Base-by-base conservation (phyloP, 2,797 vertebrate species). In the Oophaga sylvatica region DNA sequence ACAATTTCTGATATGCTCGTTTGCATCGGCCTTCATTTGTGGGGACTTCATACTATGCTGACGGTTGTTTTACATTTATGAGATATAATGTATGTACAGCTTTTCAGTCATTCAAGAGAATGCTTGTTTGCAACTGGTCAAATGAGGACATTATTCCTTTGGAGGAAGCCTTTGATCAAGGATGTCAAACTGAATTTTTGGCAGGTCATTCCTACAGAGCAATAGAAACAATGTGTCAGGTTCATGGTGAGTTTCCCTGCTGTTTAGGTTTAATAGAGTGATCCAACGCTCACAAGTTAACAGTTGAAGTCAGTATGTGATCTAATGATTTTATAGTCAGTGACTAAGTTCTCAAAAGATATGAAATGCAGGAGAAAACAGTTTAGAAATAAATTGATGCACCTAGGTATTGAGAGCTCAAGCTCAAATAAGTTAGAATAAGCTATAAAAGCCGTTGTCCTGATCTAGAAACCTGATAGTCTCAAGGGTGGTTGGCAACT, bases 161-260 rank as follows among this genome's bases (percentile, higher is more conserved):
- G 35, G 60, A 60, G 29, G 57, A 59, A 77, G 77, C 59, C 83
- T 84, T 84, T 84, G 83, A 84, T 84, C 82, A 76, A 45, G 35
- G 35, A 76, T 84, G 82, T 84, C 82, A 84, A 84, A 76, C 57
- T 60, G 56, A 63, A 84, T 84, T 75, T 84, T 77, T 84, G 71
- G 83, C 83, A 84, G 83, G 83, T 84, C 83, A 84, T 84, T 84
- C 76, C 59, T 63, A 31, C 45, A 26, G 45, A 65, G 83, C 83
- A 84, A 84, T 73, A 84, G 83, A 84, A 84, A 84, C 83, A 84
- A 62, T 77, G 35, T 76, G 71, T 84, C 83, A 84, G 83, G 83
- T 84, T 84, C 83, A 84, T 53, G 83, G 83, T 84, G 71, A 76
- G 71, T 84, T 84, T 84, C 75, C n/a, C 22, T 76, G 35, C 35